Base-by-base conservation (phyloP, 2,797 vertebrate genomes). In the Cheirogaleus major region DNA sequence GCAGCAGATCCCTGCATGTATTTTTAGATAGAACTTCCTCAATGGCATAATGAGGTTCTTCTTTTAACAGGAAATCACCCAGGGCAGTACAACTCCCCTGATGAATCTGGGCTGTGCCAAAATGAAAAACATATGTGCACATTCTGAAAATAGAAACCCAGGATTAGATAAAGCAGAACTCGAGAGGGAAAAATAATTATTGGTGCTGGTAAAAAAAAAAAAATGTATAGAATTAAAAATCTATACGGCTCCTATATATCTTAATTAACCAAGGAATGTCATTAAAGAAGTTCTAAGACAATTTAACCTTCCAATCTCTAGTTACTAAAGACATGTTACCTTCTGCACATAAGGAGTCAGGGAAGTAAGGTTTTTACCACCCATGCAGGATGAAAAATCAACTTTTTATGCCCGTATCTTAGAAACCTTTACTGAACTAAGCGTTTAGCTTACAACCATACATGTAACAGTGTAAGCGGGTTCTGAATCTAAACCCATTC, bases 41-140 rank as follows among this genome's bases (percentile, higher is more conserved):
- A 73, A 86, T 43, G 83, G 94, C 52, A 95, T 92, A 94, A 95
- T 35, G 78, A 96, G 87, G 75, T 48, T 95, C 91, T 94, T 82
- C 95, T 97, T 84, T 93, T 95, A 88, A 93, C 93, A 96, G 95
- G 92, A 97, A 96, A 91, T 96, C 91, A 97, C 89, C 91, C 96
- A 70, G 95, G 96, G 95, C 93, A 67, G 73, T 67, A 93, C 69
- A 88, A 50, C 92, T 97, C 95, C 95, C 97, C 81, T 85, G 93
- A 90, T 61, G 89, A 96, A 92, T 79, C 70, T 70, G 92, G 93
- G 89, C 93, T 93, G 91, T 88, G 96, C 89, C 7, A 18, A 92
- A 97, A 96, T 93, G 95, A 89, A 96, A 98, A 97, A 90, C 97
- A 97, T 76, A 94, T 96, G 97, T 78, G 86, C 59, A 13, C 52